Base-by-base conservation (phyloP, 2,113 vertebrate genomes). In the Myxocyprinus asiaticus region DNA sequence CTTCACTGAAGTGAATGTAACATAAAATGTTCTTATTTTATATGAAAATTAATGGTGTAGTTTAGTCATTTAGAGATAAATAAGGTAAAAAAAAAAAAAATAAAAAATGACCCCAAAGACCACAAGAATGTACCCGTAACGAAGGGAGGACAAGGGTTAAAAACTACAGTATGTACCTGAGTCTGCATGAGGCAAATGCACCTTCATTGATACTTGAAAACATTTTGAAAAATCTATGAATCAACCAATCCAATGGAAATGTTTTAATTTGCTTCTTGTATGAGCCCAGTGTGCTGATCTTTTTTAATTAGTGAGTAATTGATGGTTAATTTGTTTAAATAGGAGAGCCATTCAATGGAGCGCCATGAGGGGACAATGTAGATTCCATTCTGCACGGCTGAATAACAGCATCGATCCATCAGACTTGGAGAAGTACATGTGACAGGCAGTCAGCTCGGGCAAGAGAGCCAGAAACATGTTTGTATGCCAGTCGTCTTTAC, bases 251-350 rank as follows among this genome's bases (percentile, higher is more conserved):
- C 81, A 81, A 84, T 85, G 22, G 74, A 88, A 83, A 85, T 86
- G 86, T 80, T 80, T 82, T 81, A 88, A 91, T 88, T 81, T 85
- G 78, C 77, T 87, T 68, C 58, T 83, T 71, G 66, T 72, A 67
- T n/a, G 69, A 77, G 83, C 84, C 84, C 80, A 83, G 81, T 73
- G 82, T 80, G 82, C 81, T 81, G 82, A 87, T 90, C 84, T 80
- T 87, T 33, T 85, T 89, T 90, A 90, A 91, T 91, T 88, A 88
- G 85, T 83, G 43, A 59, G 80, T 90, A 90, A 90, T 91, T 89
- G 85, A 88, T 84, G 87, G 85, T 77, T 89, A 88, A 89, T 90
- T 85, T 89, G 84, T 88, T 76, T n/a, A 85, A 65, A 72, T 82
- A 88, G 82, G 67, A 75, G 74, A 82, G 22, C 22, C 22, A 33